Evolutionary conservation across 2,113 vertebrate species (phyloP).

Genomic region (Empidonax alnorum): DNA sequence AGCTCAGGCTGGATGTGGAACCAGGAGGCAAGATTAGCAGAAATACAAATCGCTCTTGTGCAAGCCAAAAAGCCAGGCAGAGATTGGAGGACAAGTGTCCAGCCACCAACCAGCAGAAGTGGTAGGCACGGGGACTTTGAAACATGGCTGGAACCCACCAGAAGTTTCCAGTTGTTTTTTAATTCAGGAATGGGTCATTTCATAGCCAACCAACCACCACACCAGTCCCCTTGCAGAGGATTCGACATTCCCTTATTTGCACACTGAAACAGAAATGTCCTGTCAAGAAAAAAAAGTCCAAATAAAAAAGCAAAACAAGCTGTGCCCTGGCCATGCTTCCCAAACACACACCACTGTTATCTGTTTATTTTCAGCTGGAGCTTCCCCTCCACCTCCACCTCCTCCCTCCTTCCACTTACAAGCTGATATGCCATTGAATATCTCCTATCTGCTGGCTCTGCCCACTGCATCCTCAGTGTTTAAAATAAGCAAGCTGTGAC

Average conservation of each 20-base stretch:
- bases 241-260: background rate
- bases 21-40: background rate
- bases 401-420: conserved; percentile 6
- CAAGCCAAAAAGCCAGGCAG: background rate
- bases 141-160: background rate
- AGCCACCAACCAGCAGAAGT: rapidly evolving
- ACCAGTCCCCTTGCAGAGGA: background rate
- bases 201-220: background rate
- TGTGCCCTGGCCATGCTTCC: background rate
- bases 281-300: background rate
- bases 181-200: background rate
- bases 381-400: background rate
- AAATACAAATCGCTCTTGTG: background rate
- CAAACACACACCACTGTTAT: background rate
- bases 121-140: rapidly evolving
- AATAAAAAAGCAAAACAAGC: background rate
- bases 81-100: background rate
- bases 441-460: conserved; percentile 28
- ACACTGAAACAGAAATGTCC: background rate
- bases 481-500: background rate
- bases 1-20: background rate
- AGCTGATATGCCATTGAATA: background rate
- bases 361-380: conserved; percentile 32
- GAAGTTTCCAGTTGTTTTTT: background rate
- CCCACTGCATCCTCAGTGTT: background rate